Evolutionary conservation across 2,888 invertebrate species (phyloP), one percentile per base, ranked within the genome.

Genomic region (Nymphalis c-album): DNA sequence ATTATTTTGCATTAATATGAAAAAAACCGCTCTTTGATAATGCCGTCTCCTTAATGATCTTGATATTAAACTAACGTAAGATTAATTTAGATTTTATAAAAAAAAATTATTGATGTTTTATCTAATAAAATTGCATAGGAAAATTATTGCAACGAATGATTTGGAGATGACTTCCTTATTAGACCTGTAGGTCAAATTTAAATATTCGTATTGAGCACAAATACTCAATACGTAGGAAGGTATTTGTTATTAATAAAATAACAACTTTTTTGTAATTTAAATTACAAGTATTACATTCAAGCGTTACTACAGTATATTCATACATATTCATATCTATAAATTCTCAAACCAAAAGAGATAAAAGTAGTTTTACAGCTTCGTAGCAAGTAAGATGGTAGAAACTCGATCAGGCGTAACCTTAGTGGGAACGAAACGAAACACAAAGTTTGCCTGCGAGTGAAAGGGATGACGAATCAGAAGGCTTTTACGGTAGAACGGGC

Each of bases 401-500:
- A 91, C 89, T 91, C 87, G 90, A 91, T 90, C 91, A 88, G 80
- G 81, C 86, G 80, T 83, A 79, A 81, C 82, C 79, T 69, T 81
- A 90, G 79, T 73, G 84, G 80, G 85, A 87, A 47, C 69, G 74
- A 57, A 40, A 65, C 62, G 60, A 63, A 68, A 71, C 46, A 78
- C 70, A 72, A 70, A 69, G 67, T 68, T 47, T 53, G 75, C 57
- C 80, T 78, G 78, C 61, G 84, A 84, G 78, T 72, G 84, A 87
- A 84, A 85, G 77, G 77, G 85, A 82, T 71, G 79, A 77, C 77
- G 80, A 86, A 88, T 87, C 89, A 85, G 91, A 90, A 90, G 91
- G 92, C 91, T 92, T 90, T 92, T 91, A 91, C 91, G 91, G 92
- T 91, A 90, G 92, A 92, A 82, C 85, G 86, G 88, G 85, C 90